These are phyloP conservation scores for Drosophila subobscura DNA, from an alignment of 1,140 invertebrate species.

Conservation along the genomic window DNA sequence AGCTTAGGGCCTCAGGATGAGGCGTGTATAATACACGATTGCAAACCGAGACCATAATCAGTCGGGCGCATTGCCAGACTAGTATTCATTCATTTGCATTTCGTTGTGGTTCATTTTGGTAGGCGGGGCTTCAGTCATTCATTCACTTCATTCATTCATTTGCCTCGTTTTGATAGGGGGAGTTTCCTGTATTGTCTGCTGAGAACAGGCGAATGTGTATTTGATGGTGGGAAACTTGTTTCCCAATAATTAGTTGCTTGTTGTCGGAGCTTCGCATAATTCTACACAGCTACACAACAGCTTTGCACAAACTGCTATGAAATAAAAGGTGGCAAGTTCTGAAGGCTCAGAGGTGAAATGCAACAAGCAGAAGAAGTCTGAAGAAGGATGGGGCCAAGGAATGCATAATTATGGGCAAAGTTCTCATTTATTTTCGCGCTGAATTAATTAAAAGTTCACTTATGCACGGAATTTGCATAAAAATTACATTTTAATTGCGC, in stretches of 20 bases:
- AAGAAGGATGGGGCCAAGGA: constrained; percentile 29
- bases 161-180: constrained; percentile 13
- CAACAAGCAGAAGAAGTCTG: constrained; percentile 3
- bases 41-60: constrained; percentile 10
- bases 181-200: constrained; percentile 5
- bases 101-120: no score
- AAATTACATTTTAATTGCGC: constrained; percentile 82
- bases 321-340: constrained; percentile 1
- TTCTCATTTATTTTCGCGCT: constrained; percentile 77
- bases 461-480: constrained; percentile 81
- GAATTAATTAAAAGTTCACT: constrained; percentile 82
- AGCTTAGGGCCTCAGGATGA: constrained; percentile 16
- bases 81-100: neutral
- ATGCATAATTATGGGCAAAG: constrained; percentile 73
- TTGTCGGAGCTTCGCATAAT: constrained; percentile 1
- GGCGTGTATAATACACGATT: constrained; percentile 9
- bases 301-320: neutral
- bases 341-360: constrained; percentile 22
- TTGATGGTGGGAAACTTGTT: constrained; percentile 11
- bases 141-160: neutral
- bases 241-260: constrained; percentile 28
- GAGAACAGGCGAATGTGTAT: constrained; percentile 15
- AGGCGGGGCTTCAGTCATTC: neutral
- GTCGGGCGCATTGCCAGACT: neutral
- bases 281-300: constrained; percentile 11